Percentiles rank a stretch among this genome's conserved stretches.
Evolutionary conservation across 2,113 vertebrate species (phyloP).

Genomic region (Cercocebus atys): DNA sequence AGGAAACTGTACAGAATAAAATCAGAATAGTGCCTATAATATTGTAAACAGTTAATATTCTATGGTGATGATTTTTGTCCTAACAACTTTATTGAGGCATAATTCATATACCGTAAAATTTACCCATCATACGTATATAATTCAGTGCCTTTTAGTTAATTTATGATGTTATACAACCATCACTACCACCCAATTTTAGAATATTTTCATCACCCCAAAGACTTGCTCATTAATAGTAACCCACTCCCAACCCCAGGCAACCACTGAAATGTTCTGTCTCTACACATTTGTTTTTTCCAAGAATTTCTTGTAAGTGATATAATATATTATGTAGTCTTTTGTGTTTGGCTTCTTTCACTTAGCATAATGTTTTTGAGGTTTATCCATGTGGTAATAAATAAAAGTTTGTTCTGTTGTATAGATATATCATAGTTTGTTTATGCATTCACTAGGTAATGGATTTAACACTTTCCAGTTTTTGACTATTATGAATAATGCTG

Average conservation of each 20-base stretch:
- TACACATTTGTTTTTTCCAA: neutral
- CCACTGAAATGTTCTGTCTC: neutral
- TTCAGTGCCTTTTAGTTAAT: constrained; percentile 21
- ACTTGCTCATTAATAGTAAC: neutral
- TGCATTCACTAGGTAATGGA: neutral
- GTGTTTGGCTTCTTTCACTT: neutral
- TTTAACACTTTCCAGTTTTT: neutral
- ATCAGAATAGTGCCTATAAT: constrained; percentile 8
- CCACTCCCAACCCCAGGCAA: neutral
- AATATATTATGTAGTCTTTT: neutral
- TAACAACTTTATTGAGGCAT: neutral
- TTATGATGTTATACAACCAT: neutral
- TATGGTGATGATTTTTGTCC: constrained; percentile 2
- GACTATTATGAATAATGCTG: neutral
- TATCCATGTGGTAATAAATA: constrained; percentile 10
- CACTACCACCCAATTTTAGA: neutral
- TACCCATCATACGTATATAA: neutral
- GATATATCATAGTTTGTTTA: neutral
- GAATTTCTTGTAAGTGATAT: neutral
- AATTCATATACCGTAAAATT: neutral
- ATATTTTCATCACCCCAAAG: neutral
- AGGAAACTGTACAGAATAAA: neutral
- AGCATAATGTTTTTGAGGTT: neutral
- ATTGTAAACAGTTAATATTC: neutral
- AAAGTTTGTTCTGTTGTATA: neutral